Base-by-base conservation (phyloP, 2,113 vertebrate species). In the Indri indri region DNA sequence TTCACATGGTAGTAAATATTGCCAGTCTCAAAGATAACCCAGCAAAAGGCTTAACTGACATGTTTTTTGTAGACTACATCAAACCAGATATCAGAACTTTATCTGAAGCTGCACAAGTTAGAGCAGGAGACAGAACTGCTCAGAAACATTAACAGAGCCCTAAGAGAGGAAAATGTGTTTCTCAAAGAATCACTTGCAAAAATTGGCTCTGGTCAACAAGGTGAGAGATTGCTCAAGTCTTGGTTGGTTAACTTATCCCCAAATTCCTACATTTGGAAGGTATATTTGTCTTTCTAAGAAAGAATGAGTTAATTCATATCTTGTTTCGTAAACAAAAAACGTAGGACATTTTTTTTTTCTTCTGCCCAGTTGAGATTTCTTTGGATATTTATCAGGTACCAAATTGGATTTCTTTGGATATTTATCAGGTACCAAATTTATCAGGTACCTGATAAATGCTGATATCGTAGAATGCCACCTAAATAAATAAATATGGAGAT, bases 111-210 rank as follows among this genome's bases (percentile, higher is more conserved):
- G 34, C 96, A 98, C 89, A 98, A 97, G 68, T 98, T 99, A 81
- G 98, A 99, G 90, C 98, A 98, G 96, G 99, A 99, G 87, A 88
- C 98, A 23, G 99, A 99, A 65, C 97, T 99, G 80, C 98, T 99
- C 73, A 99, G 98, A 93, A 98, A 98, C 50, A 76, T 98, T 4
- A 99, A 99, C 42, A 97, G 98, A 81, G 97, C 97, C 30, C 97
- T 99, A 70, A 98, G 97, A 95, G 99, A 99, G 81, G 99, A 99
- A 96, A 99, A 99, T 18, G 45, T 97, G 3, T 73, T 88, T 95
- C 98, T 99, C 95, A 99, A 98, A 96, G 98, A 98, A 47, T 98
- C 99, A 37, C 97, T 99, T 27, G 97, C 82, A 76, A 97, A 91
- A 96, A 93, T 23, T 45, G 71, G 92, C 34, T 80, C 95, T 66